Conservation (phyloP, 2,797 vertebrate genomes). For the Clarias fuscus region DNA sequence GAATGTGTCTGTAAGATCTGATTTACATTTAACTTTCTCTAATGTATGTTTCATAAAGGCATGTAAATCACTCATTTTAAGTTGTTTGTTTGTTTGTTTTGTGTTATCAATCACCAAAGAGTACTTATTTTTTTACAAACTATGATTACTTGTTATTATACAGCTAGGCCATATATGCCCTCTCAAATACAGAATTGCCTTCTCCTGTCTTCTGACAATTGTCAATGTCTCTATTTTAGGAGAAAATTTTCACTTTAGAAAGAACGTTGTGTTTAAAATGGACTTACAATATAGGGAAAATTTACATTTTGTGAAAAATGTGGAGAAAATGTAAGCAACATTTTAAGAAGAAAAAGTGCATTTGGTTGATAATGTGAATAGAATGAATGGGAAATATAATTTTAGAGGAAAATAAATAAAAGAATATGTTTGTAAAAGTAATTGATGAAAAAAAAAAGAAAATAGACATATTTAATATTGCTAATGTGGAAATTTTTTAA, state of each 20-base stretch:
- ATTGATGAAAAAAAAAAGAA: neutral
- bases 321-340: neutral
- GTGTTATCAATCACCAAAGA: neutral
- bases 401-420: neutral
- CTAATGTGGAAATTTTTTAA: too few relatives aligned
- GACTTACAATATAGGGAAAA: neutral
- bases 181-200: neutral
- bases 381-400: neutral
- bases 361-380: too few relatives aligned
- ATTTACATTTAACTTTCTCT: neutral
- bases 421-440: neutral
- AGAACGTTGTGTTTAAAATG: neutral
- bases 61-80: neutral
- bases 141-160: neutral
- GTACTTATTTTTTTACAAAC: neutral
- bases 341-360: neutral
- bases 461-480: neutral
- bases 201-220: neutral
- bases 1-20: neutral
- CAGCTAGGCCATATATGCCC: neutral
- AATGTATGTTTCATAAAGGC: neutral
- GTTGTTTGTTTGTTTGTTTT: neutral
- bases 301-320: neutral
- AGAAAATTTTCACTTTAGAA: neutral
- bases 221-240: neutral